Percentiles rank a stretch among this genome's conserved stretches.
Evolutionary conservation across 2,797 vertebrate genomes (phyloP).

Genomic region (Gobio occitaniae): DNA sequence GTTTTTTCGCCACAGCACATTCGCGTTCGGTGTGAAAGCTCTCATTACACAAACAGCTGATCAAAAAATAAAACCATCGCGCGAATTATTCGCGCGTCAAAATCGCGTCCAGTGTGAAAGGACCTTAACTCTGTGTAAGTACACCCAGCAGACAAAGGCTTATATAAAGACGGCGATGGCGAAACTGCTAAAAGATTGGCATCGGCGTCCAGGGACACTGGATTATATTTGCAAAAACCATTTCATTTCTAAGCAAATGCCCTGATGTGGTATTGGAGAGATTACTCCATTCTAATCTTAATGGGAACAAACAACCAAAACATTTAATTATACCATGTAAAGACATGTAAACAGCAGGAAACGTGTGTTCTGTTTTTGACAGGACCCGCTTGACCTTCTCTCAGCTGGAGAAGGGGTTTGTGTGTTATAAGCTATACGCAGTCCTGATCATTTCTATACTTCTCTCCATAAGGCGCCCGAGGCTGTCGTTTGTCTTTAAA

Average conservation of each 20-base stretch:
- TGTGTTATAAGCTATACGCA: background rate
- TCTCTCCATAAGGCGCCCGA: background rate
- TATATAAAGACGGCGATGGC: background rate
- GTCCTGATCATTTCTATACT: background rate
- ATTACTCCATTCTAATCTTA: constrained; percentile 27
- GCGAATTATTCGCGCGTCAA: too few relatives aligned
- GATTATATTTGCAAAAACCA: constrained; percentile 24
- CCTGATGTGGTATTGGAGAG: background rate
- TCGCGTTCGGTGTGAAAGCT: too few relatives aligned
- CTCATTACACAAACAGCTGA: too few relatives aligned
- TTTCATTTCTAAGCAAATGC: constrained; percentile 43
- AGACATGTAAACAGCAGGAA: background rate
- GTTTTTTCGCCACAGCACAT: too few relatives aligned
- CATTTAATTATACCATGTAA: background rate
- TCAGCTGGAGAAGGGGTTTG: background rate
- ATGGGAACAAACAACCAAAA: background rate
- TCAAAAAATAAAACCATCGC: too few relatives aligned
- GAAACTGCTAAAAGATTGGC: constrained; percentile 13
- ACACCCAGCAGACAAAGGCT: background rate
- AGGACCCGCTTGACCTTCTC: background rate
- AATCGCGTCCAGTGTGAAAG: too few relatives aligned
- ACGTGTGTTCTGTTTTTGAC: background rate
- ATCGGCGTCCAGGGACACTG: constrained; percentile 25
- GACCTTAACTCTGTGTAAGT: background rate
- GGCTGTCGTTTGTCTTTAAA: background rate